These are phyloP conservation scores for Onychomys arenicola DNA, from an alignment of 2,797 vertebrate genomes.

Conservation along the genomic window DNA sequence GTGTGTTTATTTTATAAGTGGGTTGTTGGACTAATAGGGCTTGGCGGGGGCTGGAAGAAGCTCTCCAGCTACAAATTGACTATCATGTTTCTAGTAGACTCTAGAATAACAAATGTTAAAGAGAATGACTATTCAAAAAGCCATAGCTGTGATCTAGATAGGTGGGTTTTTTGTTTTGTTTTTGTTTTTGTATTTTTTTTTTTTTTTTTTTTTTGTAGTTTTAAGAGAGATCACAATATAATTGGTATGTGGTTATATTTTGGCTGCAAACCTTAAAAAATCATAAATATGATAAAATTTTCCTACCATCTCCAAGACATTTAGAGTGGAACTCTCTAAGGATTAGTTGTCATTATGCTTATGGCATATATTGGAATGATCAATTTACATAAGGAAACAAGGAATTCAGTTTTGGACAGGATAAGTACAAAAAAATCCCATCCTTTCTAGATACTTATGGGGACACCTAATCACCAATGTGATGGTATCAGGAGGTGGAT, in stretches of 20 bases:
- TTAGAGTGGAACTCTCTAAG: neutral
- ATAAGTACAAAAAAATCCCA: neutral
- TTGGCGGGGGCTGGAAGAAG: too few species aligned
- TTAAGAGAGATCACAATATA: neutral
- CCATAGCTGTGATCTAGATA: neutral
- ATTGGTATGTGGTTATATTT: neutral
- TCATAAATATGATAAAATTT: neutral
- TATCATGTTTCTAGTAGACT: neutral
- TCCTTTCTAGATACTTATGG: neutral
- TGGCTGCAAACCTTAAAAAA: neutral
- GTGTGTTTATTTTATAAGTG: too few species aligned
- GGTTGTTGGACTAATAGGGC: too few species aligned
- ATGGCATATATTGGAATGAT: neutral
- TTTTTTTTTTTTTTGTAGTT: too few species aligned
- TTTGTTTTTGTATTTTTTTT: too few species aligned
- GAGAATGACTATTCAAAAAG: neutral
- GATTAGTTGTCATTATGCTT: neutral
- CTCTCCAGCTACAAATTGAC: too few species aligned
- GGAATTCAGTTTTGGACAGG: neutral
- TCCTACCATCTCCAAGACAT: neutral
- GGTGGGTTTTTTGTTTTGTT: too few species aligned
- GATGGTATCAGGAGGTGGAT: neutral
- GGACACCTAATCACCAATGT: neutral
- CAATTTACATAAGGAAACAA: neutral
- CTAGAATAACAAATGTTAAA: neutral